Conservation (phyloP, 2,797 vertebrate genomes). For the Limnodromus scolopaceus region DNA sequence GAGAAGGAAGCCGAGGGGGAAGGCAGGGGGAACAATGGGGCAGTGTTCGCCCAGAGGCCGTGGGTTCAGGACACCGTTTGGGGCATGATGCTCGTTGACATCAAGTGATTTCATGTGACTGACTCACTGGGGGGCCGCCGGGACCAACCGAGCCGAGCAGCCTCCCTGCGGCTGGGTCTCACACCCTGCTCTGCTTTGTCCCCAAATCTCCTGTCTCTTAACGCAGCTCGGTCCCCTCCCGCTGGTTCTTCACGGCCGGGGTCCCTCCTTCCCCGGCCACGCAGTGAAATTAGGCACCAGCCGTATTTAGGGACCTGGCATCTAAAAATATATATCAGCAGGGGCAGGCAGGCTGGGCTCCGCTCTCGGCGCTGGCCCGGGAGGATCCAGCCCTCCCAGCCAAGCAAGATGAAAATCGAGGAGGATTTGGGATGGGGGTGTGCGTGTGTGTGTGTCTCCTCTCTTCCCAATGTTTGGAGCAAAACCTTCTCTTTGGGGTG, state of each 20-base stretch:
- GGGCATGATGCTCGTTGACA: conserved; percentile 20
- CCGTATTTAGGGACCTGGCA: no score
- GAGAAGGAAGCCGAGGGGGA: not conserved
- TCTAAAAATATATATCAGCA: rapidly evolving
- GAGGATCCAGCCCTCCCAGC: rapidly evolving
- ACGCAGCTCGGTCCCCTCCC: not conserved
- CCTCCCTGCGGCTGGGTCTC: rapidly evolving
- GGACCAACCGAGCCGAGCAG: not conserved
- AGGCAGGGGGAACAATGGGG: conserved; percentile 33
- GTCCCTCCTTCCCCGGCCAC: not conserved
- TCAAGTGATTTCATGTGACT: conserved; percentile 45
- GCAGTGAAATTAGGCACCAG: rapidly evolving
- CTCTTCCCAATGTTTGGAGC: not conserved
- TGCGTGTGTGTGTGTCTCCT: not conserved
- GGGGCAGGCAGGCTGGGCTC: not conserved
- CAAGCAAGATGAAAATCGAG: rapidly evolving
- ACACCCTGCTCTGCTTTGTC: not conserved
- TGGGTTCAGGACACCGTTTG: conserved; percentile 9
- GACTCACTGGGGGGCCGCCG: not conserved
- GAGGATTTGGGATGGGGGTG: not conserved
- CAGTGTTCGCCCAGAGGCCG: conserved; percentile 15
- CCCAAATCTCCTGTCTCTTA: not conserved
- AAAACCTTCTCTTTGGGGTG: rapidly evolving
- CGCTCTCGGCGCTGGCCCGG: not conserved
- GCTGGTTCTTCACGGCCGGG: rapidly evolving